Evolutionary conservation across 2,113 vertebrate genomes (phyloP).

Genomic region (Phodopus roborovskii): DNA sequence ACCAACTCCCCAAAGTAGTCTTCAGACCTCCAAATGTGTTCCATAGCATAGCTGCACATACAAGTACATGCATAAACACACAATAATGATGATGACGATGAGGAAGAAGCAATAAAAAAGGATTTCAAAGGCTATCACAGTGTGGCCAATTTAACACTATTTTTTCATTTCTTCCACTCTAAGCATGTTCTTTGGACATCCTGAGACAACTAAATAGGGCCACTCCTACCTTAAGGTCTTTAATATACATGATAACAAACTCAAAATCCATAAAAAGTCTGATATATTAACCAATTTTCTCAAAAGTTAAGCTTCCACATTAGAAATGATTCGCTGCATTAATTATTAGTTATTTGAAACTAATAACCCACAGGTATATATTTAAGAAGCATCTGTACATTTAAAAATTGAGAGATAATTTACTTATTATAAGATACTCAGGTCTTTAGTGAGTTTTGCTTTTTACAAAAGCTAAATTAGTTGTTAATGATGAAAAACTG

Average conservation of each 20-base stretch:
- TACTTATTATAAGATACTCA: conserved; percentile 1
- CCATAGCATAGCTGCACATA: not conserved
- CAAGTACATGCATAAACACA: not conserved
- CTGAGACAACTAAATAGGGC: not conserved
- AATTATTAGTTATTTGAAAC: conserved; percentile 28
- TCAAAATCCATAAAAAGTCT: conserved; percentile 46
- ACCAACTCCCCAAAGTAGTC: not conserved
- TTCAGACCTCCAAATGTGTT: not conserved
- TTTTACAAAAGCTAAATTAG: conserved; percentile 35
- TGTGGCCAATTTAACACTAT: not conserved
- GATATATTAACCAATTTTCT: not conserved
- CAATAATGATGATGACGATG: not conserved
- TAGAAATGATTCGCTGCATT: not conserved
- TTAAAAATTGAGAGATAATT: not conserved
- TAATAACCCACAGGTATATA: not conserved
- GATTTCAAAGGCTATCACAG: conserved; percentile 38
- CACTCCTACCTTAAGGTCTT: conserved; percentile 35
- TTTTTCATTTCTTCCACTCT: conserved; percentile 41
- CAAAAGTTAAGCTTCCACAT: conserved; percentile 35
- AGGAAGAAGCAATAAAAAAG: not conserved
- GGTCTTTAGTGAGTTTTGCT: not conserved
- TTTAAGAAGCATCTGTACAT: not conserved
- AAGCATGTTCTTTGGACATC: conserved; percentile 26
- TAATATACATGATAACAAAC: conserved; percentile 24
- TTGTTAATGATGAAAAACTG: conserved; percentile 13